Evolutionary conservation across 2,113 vertebrate genomes (phyloP).

Genomic region (Zosterops pallidus): DNA sequence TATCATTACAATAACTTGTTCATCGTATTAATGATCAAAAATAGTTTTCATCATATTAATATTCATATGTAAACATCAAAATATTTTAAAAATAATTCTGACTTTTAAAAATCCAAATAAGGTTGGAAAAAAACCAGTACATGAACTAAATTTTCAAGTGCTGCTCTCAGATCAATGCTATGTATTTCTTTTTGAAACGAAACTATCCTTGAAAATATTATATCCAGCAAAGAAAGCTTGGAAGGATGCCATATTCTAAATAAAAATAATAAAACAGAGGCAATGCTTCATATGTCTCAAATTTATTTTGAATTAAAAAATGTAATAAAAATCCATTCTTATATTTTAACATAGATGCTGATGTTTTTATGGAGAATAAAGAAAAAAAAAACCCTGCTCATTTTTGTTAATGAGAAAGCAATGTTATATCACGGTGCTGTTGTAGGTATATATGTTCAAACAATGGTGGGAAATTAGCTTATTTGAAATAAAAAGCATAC

Average conservation of each 20-base stretch:
- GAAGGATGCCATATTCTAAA: not conserved
- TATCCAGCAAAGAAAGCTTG: not conserved
- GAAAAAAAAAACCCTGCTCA: not conserved
- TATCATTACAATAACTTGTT: not conserved
- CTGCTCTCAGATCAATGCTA: not conserved
- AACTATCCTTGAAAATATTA: not conserved
- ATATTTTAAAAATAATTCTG: not conserved
- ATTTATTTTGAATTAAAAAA: not conserved
- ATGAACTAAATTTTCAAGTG: not conserved
- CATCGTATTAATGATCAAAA: not conserved
- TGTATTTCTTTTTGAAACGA: not conserved
- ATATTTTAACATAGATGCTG: not conserved
- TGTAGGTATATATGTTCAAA: not conserved
- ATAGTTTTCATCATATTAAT: not conserved
- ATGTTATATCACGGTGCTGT: not conserved
- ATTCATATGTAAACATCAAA: not conserved
- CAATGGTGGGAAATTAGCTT: not conserved
- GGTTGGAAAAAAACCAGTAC: not conserved
- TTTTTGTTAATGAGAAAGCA: slow-evolving; percentile 22
- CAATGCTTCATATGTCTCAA: not conserved
- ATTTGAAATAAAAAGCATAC: slow-evolving; percentile 20
- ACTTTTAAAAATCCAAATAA: not conserved
- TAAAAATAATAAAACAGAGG: not conserved
- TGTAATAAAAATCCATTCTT: not conserved
- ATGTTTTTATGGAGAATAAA: not conserved